Conservation (phyloP, 2,888 invertebrate species). For the Nomada ruficornis region DNA sequence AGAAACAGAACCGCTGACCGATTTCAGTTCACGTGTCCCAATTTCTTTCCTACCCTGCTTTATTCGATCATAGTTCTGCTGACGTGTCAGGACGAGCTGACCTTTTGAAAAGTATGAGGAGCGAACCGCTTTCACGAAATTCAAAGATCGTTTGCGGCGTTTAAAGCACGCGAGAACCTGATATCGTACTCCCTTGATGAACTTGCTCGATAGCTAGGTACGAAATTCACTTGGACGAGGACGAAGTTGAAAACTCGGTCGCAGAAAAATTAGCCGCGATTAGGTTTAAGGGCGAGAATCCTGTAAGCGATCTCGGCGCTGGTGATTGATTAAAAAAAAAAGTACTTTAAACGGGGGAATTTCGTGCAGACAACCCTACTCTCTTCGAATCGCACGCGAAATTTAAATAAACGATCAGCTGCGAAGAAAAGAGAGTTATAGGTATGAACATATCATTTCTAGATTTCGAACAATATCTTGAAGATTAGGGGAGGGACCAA, state of each 20-base stretch:
- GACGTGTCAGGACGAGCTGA: conserved; percentile 16
- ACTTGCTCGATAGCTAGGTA: neutral
- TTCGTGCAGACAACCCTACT: too few species aligned
- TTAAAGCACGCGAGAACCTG: conserved; percentile 37
- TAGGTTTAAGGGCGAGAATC: neutral
- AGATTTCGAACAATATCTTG: too few species aligned
- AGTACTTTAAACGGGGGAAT: too few species aligned
- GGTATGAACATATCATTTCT: too few species aligned
- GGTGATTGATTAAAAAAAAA: neutral
- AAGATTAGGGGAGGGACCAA: too few species aligned
- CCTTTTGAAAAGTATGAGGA: conserved; percentile 10
- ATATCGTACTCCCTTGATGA: conserved; percentile 25
- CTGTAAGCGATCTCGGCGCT: neutral
- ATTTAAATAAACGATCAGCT: too few species aligned
- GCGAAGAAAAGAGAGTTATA: too few species aligned
- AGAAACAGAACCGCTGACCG: conserved; percentile 28
- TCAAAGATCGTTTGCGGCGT: conserved; percentile 29
- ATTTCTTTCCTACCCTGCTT: conserved; percentile 39
- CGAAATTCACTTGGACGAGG: neutral
- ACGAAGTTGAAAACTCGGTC: neutral
- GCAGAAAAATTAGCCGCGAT: neutral
- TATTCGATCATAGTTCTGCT: conserved; percentile 27
- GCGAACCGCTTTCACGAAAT: conserved; percentile 12
- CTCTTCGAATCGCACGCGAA: too few species aligned
- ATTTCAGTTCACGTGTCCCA: conserved; percentile 51